Evolutionary conservation across 2,888 invertebrate species (phyloP).

Genomic region (Gasteruption jaculator): DNA sequence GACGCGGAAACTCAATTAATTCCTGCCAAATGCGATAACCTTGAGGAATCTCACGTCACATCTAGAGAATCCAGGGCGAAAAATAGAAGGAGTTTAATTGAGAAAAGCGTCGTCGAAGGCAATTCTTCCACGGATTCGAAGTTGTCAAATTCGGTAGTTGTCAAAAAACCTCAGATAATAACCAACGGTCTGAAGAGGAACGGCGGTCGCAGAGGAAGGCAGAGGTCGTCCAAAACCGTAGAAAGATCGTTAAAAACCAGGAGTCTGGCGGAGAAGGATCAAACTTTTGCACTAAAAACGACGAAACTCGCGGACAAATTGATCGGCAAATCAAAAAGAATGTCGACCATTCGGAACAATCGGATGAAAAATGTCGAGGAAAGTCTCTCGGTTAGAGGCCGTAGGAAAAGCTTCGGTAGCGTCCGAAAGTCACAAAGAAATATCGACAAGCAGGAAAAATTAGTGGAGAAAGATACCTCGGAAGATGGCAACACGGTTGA

Average conservation of each 20-base stretch:
- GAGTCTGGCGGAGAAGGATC: neutral
- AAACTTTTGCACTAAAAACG: neutral
- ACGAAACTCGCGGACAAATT: neutral
- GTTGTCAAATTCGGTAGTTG: too few relatives aligned
- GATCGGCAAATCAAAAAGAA: too few relatives aligned
- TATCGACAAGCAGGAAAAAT: slow-evolving; percentile 25
- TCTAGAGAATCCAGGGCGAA: too few relatives aligned
- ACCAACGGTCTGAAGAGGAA: slow-evolving; percentile 24
- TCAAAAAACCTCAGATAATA: too few relatives aligned
- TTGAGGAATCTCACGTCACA: too few relatives aligned
- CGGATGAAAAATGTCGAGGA: slow-evolving; percentile 7
- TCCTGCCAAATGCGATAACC: too few relatives aligned
- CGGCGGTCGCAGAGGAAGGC: slow-evolving; percentile 8
- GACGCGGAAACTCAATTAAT: too few relatives aligned
- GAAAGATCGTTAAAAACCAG: neutral
- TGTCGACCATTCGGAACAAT: too few relatives aligned
- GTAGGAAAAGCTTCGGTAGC: slow-evolving; percentile 18
- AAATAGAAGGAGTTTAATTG: too few relatives aligned
- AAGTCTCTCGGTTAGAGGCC: too few relatives aligned
- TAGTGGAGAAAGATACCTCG: slow-evolving; percentile 5
- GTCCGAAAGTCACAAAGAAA: slow-evolving; percentile 37
- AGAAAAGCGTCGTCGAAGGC: slow-evolving; percentile 22
- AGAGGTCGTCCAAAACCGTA: slow-evolving; percentile 1
- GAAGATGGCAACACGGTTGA: slow-evolving; percentile 7
- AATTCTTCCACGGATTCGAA: too few relatives aligned